Evolutionary conservation across 2,113 vertebrate genomes (phyloP).

Genomic region (Platycercus adscitus): DNA sequence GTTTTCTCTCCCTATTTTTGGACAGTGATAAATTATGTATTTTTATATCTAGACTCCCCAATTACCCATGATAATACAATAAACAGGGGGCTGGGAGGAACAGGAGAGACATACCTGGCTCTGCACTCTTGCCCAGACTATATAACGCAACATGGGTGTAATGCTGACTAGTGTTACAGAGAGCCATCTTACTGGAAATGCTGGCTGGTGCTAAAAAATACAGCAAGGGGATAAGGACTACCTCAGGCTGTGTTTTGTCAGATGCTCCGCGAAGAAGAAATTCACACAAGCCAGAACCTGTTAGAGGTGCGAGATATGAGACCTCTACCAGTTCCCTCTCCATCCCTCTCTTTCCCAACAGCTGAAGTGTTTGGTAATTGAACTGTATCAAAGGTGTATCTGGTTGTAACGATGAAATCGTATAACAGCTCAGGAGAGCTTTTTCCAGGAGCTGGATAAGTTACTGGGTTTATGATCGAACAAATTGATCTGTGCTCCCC

Average conservation of each 20-base stretch:
- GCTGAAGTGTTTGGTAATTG: neutral
- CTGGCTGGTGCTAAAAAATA: neutral
- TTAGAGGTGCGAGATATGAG: neutral
- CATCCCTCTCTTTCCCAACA: neutral
- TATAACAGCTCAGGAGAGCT: neutral
- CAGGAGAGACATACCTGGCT: neutral
- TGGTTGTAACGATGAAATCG: neutral
- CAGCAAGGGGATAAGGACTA: neutral
- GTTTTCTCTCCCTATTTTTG: conserved; percentile 50
- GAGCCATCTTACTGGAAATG: neutral
- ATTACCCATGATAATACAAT: neutral
- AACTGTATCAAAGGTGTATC: neutral
- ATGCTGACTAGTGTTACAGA: neutral
- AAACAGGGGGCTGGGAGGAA: neutral
- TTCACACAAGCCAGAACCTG: neutral
- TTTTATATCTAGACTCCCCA: neutral
- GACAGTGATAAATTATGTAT: neutral
- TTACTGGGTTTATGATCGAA: neutral
- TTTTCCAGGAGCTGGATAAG: neutral
- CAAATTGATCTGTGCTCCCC: neutral
- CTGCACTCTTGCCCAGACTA: neutral
- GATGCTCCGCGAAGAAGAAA: neutral
- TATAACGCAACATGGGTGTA: neutral
- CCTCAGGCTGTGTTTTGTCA: neutral
- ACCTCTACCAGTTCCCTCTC: neutral